These are phyloP conservation scores for Aradophagus sp. DNA, from an alignment of 1,140 invertebrate genomes.

Conservation along the genomic window DNA sequence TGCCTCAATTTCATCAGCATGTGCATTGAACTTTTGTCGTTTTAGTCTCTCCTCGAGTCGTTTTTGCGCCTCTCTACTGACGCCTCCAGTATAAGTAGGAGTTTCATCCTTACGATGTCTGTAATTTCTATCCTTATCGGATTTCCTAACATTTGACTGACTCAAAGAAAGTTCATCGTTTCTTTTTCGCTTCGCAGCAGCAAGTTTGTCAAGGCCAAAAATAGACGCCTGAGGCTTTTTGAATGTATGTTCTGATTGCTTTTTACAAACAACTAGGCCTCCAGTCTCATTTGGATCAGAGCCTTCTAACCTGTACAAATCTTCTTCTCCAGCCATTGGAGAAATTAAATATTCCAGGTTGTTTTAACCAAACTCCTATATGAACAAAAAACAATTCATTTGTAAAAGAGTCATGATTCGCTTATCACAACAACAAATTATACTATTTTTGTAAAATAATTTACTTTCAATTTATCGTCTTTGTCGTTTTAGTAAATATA, in stretches of 20 bases:
- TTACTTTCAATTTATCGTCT: too few relatives aligned
- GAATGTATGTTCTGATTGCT: conserved; percentile 79
- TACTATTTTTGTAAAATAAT: too few relatives aligned
- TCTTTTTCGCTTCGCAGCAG: conserved; percentile 82
- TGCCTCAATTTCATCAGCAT: conserved; percentile 57
- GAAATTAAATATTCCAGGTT: too few relatives aligned
- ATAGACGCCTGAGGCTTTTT: conserved; percentile 88
- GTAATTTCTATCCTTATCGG: conserved; percentile 80
- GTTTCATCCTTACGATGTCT: conserved; percentile 88
- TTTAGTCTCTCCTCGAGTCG: conserved; percentile 81
- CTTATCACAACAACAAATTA: too few relatives aligned
- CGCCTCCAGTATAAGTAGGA: conserved; percentile 93
- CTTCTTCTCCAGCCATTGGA: conserved; percentile 69
- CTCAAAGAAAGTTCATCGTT: conserved; percentile 59
- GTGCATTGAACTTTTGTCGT: conserved; percentile 74
- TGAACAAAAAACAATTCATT: too few relatives aligned
- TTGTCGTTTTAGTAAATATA: too few relatives aligned
- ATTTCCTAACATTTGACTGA: conserved; percentile 61
- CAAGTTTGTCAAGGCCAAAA: conserved; percentile 91
- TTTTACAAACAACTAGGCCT: conserved; percentile 90
- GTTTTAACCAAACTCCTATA: too few relatives aligned
- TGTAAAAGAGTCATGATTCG: too few relatives aligned
- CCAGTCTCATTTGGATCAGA: conserved; percentile 82
- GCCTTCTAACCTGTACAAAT: conserved; percentile 89
- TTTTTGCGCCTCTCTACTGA: conserved; percentile 85